These are phyloP conservation scores for Mustelus asterias DNA, from an alignment of 2,113 vertebrate genomes.

Conservation along the genomic window DNA sequence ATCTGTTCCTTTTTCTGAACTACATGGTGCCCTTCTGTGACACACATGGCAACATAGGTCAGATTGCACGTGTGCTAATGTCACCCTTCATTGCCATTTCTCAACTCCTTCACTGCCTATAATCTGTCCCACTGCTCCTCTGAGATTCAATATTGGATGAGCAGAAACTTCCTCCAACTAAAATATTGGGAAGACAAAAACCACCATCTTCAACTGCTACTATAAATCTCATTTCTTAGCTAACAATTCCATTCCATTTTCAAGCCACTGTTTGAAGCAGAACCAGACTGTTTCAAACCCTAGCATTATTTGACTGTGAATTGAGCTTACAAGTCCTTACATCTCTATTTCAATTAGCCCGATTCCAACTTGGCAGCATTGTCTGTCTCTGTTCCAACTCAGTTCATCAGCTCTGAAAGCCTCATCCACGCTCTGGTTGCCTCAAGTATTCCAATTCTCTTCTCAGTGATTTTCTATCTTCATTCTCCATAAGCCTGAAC, in stretches of 20 bases:
- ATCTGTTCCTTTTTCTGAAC: not conserved
- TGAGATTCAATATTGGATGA: too few relatives aligned
- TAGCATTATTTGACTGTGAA: not conserved
- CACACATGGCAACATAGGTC: not conserved
- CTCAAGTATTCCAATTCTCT: not conserved
- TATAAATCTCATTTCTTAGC: not conserved
- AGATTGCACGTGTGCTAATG: not conserved
- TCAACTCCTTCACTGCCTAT: not conserved
- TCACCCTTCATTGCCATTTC: not conserved
- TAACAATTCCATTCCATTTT: not conserved
- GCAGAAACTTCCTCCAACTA: not conserved
- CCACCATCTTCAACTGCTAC: not conserved
- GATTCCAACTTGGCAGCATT: not conserved
- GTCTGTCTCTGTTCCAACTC: not conserved
- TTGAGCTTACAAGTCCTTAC: not conserved
- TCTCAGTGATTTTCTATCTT: not conserved
- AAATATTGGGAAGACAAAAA: not conserved
- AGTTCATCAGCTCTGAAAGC: not conserved
- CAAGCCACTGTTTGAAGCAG: not conserved
- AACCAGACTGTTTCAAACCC: not conserved
- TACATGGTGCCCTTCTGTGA: not conserved
- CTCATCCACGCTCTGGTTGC: not conserved
- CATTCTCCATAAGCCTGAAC: not conserved
- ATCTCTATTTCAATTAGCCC: not conserved
- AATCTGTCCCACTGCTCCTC: not conserved